A percentile compares a stretch with the other conserved stretches of the same genome.
phyloP scores from a whole-genome alignment of 2,113 vertebrate genomes.

The Arothron firmamentum region DNA sequence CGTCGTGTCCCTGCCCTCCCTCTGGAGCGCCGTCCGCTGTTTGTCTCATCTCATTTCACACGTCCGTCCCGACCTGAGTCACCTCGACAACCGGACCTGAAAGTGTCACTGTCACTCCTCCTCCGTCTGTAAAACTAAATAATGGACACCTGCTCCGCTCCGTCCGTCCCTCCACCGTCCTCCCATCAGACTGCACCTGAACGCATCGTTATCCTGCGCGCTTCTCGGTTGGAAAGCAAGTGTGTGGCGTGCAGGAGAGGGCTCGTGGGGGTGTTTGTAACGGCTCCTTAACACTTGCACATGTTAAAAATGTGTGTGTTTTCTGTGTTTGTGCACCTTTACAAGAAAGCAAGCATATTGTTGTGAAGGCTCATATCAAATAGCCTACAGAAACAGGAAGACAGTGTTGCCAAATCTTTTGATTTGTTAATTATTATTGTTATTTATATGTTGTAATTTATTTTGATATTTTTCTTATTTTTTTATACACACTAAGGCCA shows the following conservation, averaged over 20 bases:
- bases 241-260: no score
- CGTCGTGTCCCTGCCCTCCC: constrained; percentile 9
- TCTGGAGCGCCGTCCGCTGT: no score
- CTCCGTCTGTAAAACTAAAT: no score
- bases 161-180: no score
- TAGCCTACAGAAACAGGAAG: constrained; percentile 25
- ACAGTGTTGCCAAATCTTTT: constrained; percentile 73
- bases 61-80: constrained; percentile 6
- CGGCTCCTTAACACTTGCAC: no score
- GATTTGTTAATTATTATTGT: constrained; percentile 32
- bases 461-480: constrained; percentile 61
- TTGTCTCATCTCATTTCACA: no score
- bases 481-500: constrained; percentile 54
- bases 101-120: not conserved
- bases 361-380: constrained; percentile 29
- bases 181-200: no score
- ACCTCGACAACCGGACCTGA: constrained; percentile 5
- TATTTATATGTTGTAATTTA: constrained; percentile 74
- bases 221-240: no score
- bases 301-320: constrained; percentile 31
- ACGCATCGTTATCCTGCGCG: no score
- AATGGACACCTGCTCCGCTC: no score
- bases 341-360: constrained; percentile 19
- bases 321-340: constrained; percentile 40
- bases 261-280: no score